Conservation (phyloP, 1,140 invertebrate genomes). For the Camponotus floridanus region DNA sequence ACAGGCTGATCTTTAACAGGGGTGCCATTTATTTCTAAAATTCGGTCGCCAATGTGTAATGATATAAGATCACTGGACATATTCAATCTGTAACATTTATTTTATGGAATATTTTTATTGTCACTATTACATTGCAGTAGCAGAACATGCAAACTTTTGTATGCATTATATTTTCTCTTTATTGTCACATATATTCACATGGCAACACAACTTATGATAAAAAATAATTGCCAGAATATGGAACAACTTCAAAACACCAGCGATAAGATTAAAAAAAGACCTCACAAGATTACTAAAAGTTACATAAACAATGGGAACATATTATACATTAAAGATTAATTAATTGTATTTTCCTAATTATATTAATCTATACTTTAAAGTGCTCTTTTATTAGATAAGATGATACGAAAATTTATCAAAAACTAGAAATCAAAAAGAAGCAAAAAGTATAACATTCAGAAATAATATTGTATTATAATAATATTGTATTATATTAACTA, state of each 20-base stretch:
- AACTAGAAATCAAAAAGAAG: not conserved
- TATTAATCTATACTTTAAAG: not conserved
- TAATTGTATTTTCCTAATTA: conserved; percentile 4
- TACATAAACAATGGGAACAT: not conserved
- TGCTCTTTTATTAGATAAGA: not conserved
- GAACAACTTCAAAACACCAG: not conserved
- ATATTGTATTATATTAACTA: not conserved
- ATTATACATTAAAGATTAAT: not conserved
- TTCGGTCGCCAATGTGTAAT: conserved; percentile 95
- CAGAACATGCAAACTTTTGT: conserved; percentile 69
- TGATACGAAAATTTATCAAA: not conserved
- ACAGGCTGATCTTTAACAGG: conserved; percentile 93
- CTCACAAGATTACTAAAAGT: not conserved
- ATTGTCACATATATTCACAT: conserved; percentile 19
- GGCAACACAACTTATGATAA: not conserved
- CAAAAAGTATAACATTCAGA: not conserved
- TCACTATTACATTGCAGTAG: not conserved
- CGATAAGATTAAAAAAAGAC: conserved; percentile 10
- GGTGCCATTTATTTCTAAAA: conserved; percentile 96
- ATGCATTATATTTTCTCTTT: conserved; percentile 62
- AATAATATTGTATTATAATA: conserved; percentile 1
- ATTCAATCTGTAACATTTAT: conserved; percentile 90
- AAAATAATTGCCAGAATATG: conserved; percentile 27
- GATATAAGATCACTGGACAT: conserved; percentile 93
- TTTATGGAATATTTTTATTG: conserved; percentile 43